Percentiles rank a stretch among this genome's conserved stretches.
Conservation (phyloP, 2,113 vertebrate species). For the Myotis davidii region DNA sequence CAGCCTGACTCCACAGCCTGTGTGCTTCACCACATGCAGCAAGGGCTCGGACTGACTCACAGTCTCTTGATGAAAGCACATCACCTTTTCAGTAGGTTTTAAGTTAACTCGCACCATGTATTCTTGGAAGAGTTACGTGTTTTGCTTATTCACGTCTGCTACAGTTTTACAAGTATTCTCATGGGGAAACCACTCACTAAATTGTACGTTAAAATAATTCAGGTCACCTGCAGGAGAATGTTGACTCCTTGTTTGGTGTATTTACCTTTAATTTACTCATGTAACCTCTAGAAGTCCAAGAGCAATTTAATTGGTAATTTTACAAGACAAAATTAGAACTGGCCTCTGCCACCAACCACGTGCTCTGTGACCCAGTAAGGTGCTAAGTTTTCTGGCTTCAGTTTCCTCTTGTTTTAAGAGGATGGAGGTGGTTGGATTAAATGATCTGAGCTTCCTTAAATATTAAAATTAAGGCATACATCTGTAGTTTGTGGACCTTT, state of each 20-base stretch:
- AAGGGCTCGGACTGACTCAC: background rate
- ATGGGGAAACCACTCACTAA: background rate
- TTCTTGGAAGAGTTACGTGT: background rate
- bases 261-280: constrained; percentile 13
- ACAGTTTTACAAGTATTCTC: background rate
- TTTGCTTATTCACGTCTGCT: background rate
- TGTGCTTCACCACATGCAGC: background rate
- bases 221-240: background rate
- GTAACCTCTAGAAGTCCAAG: background rate
- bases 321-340: background rate
- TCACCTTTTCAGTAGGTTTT: background rate
- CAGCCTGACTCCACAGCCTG: background rate
- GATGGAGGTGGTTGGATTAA: background rate
- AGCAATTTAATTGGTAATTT: background rate
- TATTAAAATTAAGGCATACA: background rate
- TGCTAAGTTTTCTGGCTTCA: background rate
- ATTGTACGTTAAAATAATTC: background rate
- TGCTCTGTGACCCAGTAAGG: background rate
- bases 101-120: background rate
- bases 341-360: background rate
- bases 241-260: background rate
- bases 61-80: background rate
- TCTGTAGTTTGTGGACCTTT: background rate
- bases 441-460: background rate
- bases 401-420: background rate